Evolutionary conservation across 2,797 vertebrate genomes (phyloP), one percentile per base, ranked within the genome.

Genomic region (Zalophus californianus): DNA sequence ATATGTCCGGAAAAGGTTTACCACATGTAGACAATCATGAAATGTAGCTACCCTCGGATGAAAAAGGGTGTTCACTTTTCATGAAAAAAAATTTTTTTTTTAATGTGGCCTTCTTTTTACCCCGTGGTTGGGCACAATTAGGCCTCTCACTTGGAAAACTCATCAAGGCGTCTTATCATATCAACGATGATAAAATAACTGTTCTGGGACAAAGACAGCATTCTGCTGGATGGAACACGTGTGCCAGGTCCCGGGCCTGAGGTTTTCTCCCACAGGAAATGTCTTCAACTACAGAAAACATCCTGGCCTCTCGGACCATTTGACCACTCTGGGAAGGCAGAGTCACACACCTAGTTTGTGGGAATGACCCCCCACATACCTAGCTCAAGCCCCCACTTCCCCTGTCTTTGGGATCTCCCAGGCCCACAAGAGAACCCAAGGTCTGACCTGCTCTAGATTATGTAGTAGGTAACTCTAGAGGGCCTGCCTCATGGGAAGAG

Each of bases 221-320:
- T 44, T 32, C 5, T 18, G 4, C n/a, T n/a, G 15, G 20, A 23
- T 13, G 23, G 20, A 38, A 50, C 0, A 0, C 2, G 3, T 10
- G 64, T 23, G 14, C 58, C 78, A 38, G 1, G 21, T 35, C n/a
- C 12, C 15, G 9, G 5, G 23, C 35, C 77, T 68, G 18, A 32
- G 58, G 68, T 38, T 60, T 82, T 15, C 38, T 80, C 60, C 60
- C 29, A 16, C 3, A 6, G 60, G 54, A 70, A 27, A n/a, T 6
- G 21, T 13, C 35, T 20, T 68, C 72, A 66, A 29, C 1, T 8
- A 82, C 0, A 66, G 21, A 20, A 77, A 70, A 73, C 3, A 0
- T 41, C 29, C 18, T 50, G 64, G 41, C 9, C 48, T 54, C 38
- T 72, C 48, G n/a, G 10, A 8, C 1, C 2, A 35, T 48, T 9